A percentile compares a stretch with the other conserved stretches of the same genome.
These are phyloP conservation scores for Paraescarpia echinospica DNA, from an alignment of 1,140 invertebrate genomes.

Conservation along the genomic window DNA sequence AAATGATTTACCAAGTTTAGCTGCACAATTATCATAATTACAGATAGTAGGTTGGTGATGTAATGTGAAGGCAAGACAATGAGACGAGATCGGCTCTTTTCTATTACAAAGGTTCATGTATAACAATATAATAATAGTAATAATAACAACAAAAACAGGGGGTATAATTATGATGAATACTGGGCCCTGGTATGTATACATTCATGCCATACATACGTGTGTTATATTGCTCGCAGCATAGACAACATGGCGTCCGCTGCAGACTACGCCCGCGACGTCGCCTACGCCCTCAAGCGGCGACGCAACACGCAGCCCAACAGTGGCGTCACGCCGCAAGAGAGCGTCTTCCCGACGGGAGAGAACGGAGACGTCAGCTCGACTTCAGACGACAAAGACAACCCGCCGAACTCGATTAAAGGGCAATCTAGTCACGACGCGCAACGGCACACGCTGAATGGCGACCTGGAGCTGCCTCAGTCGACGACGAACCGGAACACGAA, in stretches of 20 bases:
- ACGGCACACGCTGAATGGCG: not conserved
- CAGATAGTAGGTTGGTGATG: too few relatives aligned
- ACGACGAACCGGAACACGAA: not conserved
- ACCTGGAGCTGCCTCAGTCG: not conserved
- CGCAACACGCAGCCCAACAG: not conserved
- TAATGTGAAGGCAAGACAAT: too few relatives aligned
- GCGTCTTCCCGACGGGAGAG: not conserved
- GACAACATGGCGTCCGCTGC: conserved; percentile 5
- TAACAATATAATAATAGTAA: too few relatives aligned
- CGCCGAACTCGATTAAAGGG: not conserved
- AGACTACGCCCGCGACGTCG: not conserved
- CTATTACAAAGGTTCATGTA: too few relatives aligned
- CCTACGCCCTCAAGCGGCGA: not conserved
- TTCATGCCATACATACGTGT: not conserved
- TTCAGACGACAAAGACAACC: not conserved
- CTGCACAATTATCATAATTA: too few relatives aligned
- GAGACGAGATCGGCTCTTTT: too few relatives aligned
- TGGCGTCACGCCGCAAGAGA: not conserved
- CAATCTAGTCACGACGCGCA: not conserved
- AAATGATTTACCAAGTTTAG: too few relatives aligned
- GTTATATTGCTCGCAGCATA: not conserved
- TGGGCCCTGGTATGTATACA: not conserved
- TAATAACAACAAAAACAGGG: too few relatives aligned
- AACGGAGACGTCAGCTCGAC: not conserved
- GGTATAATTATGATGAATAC: too few relatives aligned